A percentile compares a stretch with the other conserved stretches of the same genome.
Conservation (phyloP, 1,140 invertebrate genomes). For the Odontomachus brunneus region DNA sequence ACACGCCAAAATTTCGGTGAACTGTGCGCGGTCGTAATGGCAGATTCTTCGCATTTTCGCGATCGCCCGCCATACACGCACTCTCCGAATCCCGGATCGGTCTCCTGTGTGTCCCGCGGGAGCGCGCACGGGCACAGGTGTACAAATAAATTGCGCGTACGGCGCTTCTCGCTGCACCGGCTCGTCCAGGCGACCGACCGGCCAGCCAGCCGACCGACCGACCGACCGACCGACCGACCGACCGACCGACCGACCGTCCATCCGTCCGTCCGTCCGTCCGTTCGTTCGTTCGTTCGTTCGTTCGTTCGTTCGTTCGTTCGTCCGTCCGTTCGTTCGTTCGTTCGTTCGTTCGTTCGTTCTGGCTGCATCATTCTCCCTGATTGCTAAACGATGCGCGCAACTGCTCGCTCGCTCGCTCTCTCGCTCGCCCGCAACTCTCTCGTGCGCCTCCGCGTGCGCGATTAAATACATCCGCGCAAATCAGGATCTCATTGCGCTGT, state of each 20-base stretch:
- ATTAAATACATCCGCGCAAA: constrained; percentile 71
- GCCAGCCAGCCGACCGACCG: constrained; percentile 50
- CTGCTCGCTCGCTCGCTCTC: constrained; percentile 70
- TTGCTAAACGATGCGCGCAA: constrained; percentile 78
- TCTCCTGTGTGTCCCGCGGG: constrained; percentile 39
- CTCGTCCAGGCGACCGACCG: constrained; percentile 48
- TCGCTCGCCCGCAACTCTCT: constrained; percentile 62
- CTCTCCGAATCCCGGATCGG: constrained; percentile 33
- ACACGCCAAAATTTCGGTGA: too few relatives aligned
- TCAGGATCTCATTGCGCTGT: constrained; percentile 77
- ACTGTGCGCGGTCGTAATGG: too few relatives aligned
- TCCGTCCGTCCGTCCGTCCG: too few relatives aligned
- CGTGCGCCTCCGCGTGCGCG: constrained; percentile 41
- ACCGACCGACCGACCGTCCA: too few relatives aligned
- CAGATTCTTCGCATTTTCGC: too few relatives aligned
- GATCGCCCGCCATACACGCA: too few relatives aligned
- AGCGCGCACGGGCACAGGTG: constrained; percentile 66
- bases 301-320: too few relatives aligned
- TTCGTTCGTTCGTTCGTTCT: constrained; percentile 56
- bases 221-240: too few relatives aligned
- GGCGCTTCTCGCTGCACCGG: constrained; percentile 44
- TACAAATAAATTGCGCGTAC: constrained; percentile 73
- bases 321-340: too few relatives aligned
- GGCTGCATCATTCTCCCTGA: constrained; percentile 79
- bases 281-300: too few relatives aligned